A percentile compares a stretch with the other conserved stretches of the same genome.
Evolutionary conservation across 2,888 invertebrate genomes (phyloP).

Genomic region (Amphipyra tragopoginis): DNA sequence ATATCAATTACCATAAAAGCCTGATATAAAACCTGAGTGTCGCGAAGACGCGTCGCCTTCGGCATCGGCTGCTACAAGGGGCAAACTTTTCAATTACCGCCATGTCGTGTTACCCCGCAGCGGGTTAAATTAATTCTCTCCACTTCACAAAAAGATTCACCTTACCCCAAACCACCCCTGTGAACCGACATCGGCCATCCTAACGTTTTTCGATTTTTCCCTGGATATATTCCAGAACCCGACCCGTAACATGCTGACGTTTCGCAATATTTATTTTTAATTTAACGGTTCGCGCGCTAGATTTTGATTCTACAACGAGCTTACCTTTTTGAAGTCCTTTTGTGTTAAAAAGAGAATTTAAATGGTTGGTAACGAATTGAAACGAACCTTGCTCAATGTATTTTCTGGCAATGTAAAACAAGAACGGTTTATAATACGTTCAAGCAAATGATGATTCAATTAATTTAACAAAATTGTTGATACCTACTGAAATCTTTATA

Average conservation of each 20-base stretch:
- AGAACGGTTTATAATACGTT: slow-evolving; percentile 27
- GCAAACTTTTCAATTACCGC: slow-evolving; percentile 90
- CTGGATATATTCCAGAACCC: slow-evolving; percentile 75
- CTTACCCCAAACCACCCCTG: slow-evolving; percentile 80
- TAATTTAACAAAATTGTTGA: slow-evolving; percentile 19
- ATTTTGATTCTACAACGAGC: slow-evolving; percentile 81
- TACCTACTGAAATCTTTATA: no score
- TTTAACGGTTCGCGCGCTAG: slow-evolving; percentile 86
- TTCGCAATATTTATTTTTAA: slow-evolving; percentile 90
- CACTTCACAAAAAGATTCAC: slow-evolving; percentile 90
- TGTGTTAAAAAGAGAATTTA: slow-evolving; percentile 76
- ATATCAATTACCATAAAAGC: slow-evolving; percentile 68
- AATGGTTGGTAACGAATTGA: slow-evolving; percentile 72
- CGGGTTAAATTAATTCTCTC: slow-evolving; percentile 90
- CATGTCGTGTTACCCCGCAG: slow-evolving; percentile 90
- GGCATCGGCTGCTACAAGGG: slow-evolving; percentile 84
- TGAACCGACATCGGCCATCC: slow-evolving; percentile 80
- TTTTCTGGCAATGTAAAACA: slow-evolving; percentile 48
- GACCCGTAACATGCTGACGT: slow-evolving; percentile 88
- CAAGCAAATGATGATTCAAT: slow-evolving; percentile 40
- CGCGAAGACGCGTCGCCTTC: slow-evolving; percentile 74
- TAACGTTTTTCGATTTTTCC: slow-evolving; percentile 78
- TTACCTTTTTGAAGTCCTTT: slow-evolving; percentile 83
- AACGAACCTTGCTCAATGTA: slow-evolving; percentile 61
- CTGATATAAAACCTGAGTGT: slow-evolving; percentile 66